Percentiles rank a stretch among this genome's conserved stretches.
phyloP scores from a whole-genome alignment of 2,797 vertebrate species.

The Ambastaia sidthimunki region DNA sequence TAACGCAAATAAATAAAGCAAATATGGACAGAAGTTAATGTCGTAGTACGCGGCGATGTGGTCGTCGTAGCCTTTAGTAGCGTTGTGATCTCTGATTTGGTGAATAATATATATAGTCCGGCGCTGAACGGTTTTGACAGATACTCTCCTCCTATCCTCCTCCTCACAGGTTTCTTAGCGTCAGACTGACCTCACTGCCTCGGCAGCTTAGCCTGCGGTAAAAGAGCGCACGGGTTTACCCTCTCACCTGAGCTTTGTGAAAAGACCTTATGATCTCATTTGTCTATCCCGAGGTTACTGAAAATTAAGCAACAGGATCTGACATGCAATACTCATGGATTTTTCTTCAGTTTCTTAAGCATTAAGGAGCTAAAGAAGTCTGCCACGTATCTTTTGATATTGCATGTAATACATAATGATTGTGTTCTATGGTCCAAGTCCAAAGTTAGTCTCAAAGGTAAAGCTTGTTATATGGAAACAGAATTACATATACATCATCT shows the following conservation, averaged over 20 bases:
- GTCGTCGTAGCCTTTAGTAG: background rate
- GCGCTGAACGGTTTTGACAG: conserved; percentile 7
- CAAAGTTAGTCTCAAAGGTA: too few relatives aligned
- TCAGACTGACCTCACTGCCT: conserved; percentile 40
- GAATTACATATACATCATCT: too few relatives aligned
- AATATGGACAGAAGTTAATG: background rate
- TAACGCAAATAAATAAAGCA: background rate
- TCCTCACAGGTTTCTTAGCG: background rate
- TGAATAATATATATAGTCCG: conserved; percentile 3
- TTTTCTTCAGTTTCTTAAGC: too few relatives aligned
- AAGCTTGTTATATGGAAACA: too few relatives aligned
- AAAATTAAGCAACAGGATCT: background rate
- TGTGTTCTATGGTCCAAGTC: too few relatives aligned
- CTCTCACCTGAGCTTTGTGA: background rate
- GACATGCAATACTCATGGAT: background rate
- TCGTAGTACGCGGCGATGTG: background rate
- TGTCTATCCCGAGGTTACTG: conserved; percentile 11
- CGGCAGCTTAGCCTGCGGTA: conserved; percentile 25
- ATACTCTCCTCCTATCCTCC: conserved; percentile 33
- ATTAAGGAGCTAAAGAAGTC: too few relatives aligned
- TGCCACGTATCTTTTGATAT: too few relatives aligned
- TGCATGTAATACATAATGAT: too few relatives aligned
- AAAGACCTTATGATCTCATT: conserved; percentile 7
- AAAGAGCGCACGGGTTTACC: too few relatives aligned
- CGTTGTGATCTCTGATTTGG: background rate